phyloP scores from a whole-genome alignment of 2,113 vertebrate genomes.

The Heloderma charlesbogerti region DNA sequence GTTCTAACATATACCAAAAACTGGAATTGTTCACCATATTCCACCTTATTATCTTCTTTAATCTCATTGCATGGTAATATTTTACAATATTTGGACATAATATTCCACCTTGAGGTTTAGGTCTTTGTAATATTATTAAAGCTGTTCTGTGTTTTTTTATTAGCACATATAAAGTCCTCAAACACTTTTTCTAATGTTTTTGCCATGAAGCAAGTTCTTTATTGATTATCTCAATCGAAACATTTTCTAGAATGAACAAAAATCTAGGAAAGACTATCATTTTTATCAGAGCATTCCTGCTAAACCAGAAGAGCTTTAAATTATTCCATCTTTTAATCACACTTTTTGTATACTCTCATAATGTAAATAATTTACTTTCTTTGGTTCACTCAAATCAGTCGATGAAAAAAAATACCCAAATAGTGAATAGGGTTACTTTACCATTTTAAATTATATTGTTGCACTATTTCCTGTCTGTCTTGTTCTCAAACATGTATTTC shows the following conservation, averaged over 20 bases:
- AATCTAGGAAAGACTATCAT: background rate
- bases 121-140: background rate
- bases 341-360: background rate
- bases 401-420: background rate
- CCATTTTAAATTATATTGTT: background rate
- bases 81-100: background rate
- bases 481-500: background rate
- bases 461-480: background rate
- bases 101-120: background rate
- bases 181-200: background rate
- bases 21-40: background rate
- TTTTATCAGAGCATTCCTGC: background rate
- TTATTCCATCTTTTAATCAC: background rate
- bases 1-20: background rate
- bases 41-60: background rate
- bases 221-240: background rate
- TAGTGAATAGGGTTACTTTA: background rate
- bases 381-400: background rate
- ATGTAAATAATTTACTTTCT: background rate
- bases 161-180: too few species aligned
- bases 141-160: background rate
- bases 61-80: background rate
- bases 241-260: background rate
- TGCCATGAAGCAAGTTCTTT: background rate
- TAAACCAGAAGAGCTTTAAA: background rate